These are phyloP conservation scores for Dendrolimus houi DNA, from an alignment of 2,888 invertebrate genomes.

Conservation along the genomic window DNA sequence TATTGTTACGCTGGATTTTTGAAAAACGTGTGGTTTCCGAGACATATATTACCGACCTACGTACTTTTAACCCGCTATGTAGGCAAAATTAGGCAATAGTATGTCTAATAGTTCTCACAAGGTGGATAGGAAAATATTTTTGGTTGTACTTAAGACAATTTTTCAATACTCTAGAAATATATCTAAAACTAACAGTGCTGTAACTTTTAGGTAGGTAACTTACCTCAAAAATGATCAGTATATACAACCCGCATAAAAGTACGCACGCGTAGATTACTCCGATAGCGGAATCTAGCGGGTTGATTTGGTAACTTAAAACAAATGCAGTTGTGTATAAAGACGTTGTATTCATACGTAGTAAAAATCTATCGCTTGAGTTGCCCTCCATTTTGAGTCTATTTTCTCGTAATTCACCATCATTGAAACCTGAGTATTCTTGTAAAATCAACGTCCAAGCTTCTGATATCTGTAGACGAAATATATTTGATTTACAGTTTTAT, in stretches of 20 bases:
- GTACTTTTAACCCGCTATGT: too few species aligned
- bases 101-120: too few species aligned
- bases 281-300: conserved; percentile 78
- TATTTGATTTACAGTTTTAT: too few species aligned
- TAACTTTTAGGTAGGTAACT: conserved; percentile 7
- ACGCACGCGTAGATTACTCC: conserved; percentile 85
- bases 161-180: too few species aligned
- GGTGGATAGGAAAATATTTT: too few species aligned
- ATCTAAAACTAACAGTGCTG: too few species aligned
- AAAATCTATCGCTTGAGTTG: conserved; percentile 29
- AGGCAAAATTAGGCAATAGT: too few species aligned
- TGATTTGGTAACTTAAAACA: conserved; percentile 69
- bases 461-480: conserved; percentile 42
- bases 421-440: conserved; percentile 76
- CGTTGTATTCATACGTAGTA: conserved; percentile 32
- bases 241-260: conserved; percentile 84
- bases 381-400: conserved; percentile 29
- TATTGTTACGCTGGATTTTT: too few species aligned
- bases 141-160: too few species aligned
- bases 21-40: too few species aligned
- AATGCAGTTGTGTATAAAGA: conserved; percentile 39
- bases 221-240: conserved; percentile 91
- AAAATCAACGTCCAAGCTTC: conserved; percentile 75
- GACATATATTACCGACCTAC: too few species aligned
- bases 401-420: conserved; percentile 45